These are phyloP conservation scores for Cladorhizidae sp. DNA, from an alignment of 37 sponge, comb jelly and placozoan species.

Conservation along the genomic window DNA sequence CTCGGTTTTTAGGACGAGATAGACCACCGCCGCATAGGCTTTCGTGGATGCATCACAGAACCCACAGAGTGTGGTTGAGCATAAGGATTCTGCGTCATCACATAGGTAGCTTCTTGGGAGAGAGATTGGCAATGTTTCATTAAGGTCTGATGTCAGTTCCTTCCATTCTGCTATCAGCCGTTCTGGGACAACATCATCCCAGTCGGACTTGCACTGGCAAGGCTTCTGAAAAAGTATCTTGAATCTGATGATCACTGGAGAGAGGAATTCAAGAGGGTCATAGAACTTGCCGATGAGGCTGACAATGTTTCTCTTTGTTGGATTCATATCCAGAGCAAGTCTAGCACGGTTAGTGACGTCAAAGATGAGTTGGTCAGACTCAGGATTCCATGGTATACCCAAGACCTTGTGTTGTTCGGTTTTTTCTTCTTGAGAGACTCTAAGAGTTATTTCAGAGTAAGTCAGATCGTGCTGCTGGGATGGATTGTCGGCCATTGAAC, in stretches of 20 bases:
- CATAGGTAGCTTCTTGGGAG: slow-evolving; percentile 38
- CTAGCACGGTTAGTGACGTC: slow-evolving; percentile 3
- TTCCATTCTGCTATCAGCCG: slow-evolving; percentile 38
- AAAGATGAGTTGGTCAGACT: slow-evolving; percentile 46
- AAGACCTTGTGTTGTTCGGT: slow-evolving; percentile 47
- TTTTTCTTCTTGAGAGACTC: not conserved
- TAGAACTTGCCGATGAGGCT: slow-evolving; percentile 47
- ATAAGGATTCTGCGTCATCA: not conserved
- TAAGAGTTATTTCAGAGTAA: slow-evolving; percentile 25
- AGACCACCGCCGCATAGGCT: slow-evolving; percentile 62
- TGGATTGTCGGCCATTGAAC: not conserved
- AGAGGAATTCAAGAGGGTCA: slow-evolving; percentile 57
- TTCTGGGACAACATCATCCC: slow-evolving; percentile 42
- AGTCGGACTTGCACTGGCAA: slow-evolving; percentile 33
- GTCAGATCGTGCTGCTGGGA: slow-evolving; percentile 19
- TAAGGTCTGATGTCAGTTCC: slow-evolving; percentile 20
- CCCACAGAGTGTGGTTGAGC: slow-evolving; percentile 42
- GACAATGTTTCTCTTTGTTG: slow-evolving; percentile 49
- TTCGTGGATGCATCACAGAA: slow-evolving; percentile 59
- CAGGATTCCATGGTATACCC: slow-evolving; percentile 45
- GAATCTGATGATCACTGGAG: slow-evolving; percentile 52
- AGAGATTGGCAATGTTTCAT: slow-evolving; percentile 13
- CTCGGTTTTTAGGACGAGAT: slow-evolving; percentile 25
- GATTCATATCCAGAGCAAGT: slow-evolving; percentile 21
- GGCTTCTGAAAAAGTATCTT: slow-evolving; percentile 56